A percentile compares a stretch with the other conserved stretches of the same genome.
These are phyloP conservation scores for Chromobotia macracanthus DNA, from an alignment of 2,797 vertebrate genomes.

Conservation along the genomic window DNA sequence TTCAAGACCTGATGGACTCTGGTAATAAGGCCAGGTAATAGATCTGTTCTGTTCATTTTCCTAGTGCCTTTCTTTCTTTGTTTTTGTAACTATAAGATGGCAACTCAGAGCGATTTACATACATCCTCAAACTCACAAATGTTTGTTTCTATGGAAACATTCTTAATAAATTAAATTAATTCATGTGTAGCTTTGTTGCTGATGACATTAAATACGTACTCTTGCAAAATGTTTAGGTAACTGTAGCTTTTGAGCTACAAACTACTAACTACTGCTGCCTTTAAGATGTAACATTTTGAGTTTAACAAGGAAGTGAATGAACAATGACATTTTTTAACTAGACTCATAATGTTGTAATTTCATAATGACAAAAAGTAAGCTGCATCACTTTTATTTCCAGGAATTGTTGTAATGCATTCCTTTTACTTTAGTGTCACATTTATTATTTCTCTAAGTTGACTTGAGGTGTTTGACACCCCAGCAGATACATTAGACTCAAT, in stretches of 20 bases:
- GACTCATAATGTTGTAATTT: no score
- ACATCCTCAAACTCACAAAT: not conserved
- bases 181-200: no score
- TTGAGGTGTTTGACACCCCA: conserved; percentile 1
- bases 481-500: conserved; percentile 4
- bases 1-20: conserved; percentile 98
- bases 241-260: no score
- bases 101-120: not conserved
- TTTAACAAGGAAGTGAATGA: no score
- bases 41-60: not conserved
- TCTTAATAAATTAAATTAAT: no score
- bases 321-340: no score
- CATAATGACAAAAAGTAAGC: not conserved
- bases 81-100: not conserved
- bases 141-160: not conserved
- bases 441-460: not conserved
- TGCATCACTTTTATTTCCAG: conserved; percentile 19
- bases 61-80: not conserved
- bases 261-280: no score
- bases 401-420: not conserved
- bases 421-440: conserved; percentile 1
- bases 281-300: no score
- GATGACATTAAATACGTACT: no score
- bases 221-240: no score
- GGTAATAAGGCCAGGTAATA: conserved; percentile 95